Base-by-base conservation (phyloP, 2,888 invertebrate genomes). In the Ormyrus nitidulus region DNA sequence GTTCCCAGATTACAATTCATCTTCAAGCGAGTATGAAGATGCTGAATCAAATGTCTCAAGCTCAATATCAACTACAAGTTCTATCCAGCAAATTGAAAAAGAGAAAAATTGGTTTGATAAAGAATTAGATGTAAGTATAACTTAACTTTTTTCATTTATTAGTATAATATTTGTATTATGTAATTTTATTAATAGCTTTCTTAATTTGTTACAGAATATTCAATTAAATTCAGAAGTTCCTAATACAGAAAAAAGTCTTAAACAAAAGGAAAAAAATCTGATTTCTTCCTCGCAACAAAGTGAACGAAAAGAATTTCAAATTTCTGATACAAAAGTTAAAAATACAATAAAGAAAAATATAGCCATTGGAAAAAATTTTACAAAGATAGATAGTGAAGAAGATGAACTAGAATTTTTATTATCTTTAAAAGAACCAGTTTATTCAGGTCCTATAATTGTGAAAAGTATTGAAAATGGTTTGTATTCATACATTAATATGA, bases 331-430 rank as follows among this genome's bases (percentile, higher is more conserved):
- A 6, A 58, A 77, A 64, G 19, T 48, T 8, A n/a, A 54, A 69
- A 62, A 51, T 34, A 9, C 49, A 51, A 49, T 68, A 62, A 51
- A 70, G 34, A 56, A 77, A 61, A 44, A 8, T 77, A 6, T 53
- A 19, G n/a, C 49, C 51, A 62, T 34, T 34, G 58, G n/a, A 53
- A 78, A 11, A 10, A 64, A 53, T 34, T 5, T 44, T 46, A 19
- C 6, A 58, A 34, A n/a, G 11, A 1, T 71, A n/a, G 78, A 81
- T 7, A 54, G 71, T 34, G 81, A 81, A 34, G 84, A 86, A n/a
- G 85, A 88, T 11, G 89, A 89, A 68, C 82, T 89, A 72, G 89
- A 89, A 48, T 86, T 88, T 79, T 82, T 89, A 11, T 77, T 89
- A 46, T 88, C 88, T 0, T 81, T 89, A 10, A 85, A 86, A 73